A percentile compares a stretch with the other conserved stretches of the same genome.
Evolutionary conservation across 2,113 vertebrate genomes (phyloP).

Genomic region (Chlorocebus sabaeus): DNA sequence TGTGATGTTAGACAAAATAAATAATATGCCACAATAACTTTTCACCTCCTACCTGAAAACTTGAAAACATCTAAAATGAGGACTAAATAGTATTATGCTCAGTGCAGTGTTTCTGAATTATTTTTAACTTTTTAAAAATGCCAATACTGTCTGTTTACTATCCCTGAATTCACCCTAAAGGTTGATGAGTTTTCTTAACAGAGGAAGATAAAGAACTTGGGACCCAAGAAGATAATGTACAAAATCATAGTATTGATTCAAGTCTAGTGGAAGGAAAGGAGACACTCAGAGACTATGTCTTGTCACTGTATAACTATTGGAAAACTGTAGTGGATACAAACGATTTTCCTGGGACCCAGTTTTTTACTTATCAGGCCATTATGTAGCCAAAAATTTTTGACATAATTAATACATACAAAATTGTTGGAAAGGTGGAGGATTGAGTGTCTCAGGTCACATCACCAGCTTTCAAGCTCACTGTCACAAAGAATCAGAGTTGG

Average conservation of each 20-base stretch:
- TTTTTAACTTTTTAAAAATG: not conserved
- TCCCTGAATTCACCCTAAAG: not conserved
- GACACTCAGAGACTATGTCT: not conserved
- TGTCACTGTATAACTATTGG: not conserved
- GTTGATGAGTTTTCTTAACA: slow-evolving; percentile 20
- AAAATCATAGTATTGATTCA: slow-evolving; percentile 6
- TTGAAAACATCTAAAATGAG: not conserved
- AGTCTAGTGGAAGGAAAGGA: not conserved
- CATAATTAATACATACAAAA: not conserved
- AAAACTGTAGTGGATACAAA: not conserved
- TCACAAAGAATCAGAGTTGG: not conserved
- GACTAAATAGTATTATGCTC: not conserved
- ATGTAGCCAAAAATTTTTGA: not conserved
- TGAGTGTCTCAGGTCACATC: not conserved
- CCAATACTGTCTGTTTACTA: not conserved
- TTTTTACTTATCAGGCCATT: not conserved
- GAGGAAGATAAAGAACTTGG: not conserved
- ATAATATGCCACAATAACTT: not conserved
- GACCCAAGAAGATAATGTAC: not conserved
- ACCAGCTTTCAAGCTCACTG: not conserved
- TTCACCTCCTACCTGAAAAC: not conserved
- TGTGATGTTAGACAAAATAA: not conserved
- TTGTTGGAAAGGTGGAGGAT: not conserved
- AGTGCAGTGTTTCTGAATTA: not conserved
- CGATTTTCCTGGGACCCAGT: not conserved